phyloP scores from a whole-genome alignment of 1,140 invertebrate genomes.

The Halesus radiatus region DNA sequence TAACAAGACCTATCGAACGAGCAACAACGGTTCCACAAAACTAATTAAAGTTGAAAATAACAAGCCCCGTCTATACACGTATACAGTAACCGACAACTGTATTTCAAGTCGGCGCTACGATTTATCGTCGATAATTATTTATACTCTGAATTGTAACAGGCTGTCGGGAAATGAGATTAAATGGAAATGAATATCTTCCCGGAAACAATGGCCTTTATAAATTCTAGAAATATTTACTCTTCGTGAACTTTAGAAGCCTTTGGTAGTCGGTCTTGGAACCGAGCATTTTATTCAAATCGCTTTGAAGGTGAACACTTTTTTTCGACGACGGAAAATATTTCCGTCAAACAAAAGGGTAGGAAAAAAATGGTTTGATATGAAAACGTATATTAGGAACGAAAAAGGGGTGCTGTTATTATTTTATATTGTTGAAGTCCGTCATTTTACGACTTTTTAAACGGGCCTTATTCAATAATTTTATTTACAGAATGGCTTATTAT shows the following conservation, averaged over 20 bases:
- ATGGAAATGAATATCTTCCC: conserved; percentile 10
- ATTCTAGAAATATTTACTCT: not conserved
- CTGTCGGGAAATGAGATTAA: conserved; percentile 15
- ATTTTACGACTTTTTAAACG: too few species aligned
- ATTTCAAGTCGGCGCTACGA: not conserved
- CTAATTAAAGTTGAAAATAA: conserved; percentile 26
- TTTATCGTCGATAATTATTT: conserved; percentile 17
- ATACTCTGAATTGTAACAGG: conserved; percentile 1
- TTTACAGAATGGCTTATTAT: too few species aligned
- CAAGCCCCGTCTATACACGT: not conserved
- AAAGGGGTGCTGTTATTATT: too few species aligned
- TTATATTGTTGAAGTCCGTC: too few species aligned
- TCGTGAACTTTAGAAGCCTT: not conserved
- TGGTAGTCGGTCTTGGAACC: not conserved
- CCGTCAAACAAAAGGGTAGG: too few species aligned
- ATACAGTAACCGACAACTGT: not conserved
- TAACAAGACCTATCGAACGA: conserved; percentile 25
- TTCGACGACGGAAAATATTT: too few species aligned
- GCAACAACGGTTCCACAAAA: conserved; percentile 8
- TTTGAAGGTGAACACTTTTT: too few species aligned
- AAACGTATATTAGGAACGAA: too few species aligned
- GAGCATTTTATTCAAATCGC: not conserved
- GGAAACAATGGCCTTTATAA: not conserved
- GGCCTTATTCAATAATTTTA: too few species aligned
- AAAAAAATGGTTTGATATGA: too few species aligned